Evolutionary conservation across 2,888 invertebrate species (phyloP).

Genomic region (Lutraria lutraria): DNA sequence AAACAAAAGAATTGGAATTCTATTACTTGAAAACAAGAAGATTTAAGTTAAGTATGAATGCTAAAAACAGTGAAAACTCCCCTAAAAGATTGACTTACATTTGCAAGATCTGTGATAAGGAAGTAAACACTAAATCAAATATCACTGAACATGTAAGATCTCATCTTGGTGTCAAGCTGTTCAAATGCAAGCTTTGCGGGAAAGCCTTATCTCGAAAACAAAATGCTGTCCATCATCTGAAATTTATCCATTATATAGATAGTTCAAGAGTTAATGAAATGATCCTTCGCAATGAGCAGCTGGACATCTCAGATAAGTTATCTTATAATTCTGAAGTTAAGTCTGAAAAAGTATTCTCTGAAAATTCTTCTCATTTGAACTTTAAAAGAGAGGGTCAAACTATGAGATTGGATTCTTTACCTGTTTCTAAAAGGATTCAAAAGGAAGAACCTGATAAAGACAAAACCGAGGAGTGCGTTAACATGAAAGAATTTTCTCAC

Average conservation of each 20-base stretch:
- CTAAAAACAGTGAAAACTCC: not conserved
- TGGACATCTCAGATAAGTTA: not conserved
- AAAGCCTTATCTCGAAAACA: conserved; percentile 62
- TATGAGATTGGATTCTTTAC: not conserved
- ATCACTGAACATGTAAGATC: conserved; percentile 57
- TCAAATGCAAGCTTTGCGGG: conserved; percentile 54
- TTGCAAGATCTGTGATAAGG: conserved; percentile 54
- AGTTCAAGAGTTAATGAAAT: conserved; percentile 38
- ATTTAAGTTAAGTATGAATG: not conserved
- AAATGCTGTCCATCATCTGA: conserved; percentile 57
- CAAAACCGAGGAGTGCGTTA: not conserved
- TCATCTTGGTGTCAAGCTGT: conserved; percentile 54
- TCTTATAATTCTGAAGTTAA: not conserved
- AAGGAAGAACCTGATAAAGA: not conserved
- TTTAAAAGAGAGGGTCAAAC: not conserved
- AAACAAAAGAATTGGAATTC: conserved; percentile 22
- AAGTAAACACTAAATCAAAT: conserved; percentile 46
- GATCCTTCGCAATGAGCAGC: conserved; percentile 32
- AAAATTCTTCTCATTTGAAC: not conserved
- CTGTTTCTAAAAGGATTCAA: not conserved
- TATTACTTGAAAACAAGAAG: conserved; percentile 29
- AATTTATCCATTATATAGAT: conserved; percentile 55
- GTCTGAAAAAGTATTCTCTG: not conserved
- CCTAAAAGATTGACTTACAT: conserved; percentile 27
- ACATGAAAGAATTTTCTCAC: not conserved